Evolutionary conservation across 2,888 invertebrate genomes (phyloP).

Genomic region (Scaptomyza reducta): DNA sequence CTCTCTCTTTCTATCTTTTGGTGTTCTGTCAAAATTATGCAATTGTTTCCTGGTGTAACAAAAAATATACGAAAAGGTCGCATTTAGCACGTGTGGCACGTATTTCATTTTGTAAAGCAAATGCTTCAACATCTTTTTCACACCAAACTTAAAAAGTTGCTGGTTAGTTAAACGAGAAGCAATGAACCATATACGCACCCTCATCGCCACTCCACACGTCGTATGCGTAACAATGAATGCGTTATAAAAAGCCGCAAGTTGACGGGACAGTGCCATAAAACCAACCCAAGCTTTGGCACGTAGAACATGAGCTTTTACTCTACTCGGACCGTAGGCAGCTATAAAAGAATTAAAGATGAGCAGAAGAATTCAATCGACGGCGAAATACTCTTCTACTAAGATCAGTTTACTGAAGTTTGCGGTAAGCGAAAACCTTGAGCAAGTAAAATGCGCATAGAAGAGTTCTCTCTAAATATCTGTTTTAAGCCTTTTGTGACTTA

Average conservation of each 20-base stretch:
- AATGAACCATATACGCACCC: conserved; percentile 53
- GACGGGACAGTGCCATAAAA: conserved; percentile 11
- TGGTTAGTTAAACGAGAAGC: conserved; percentile 58
- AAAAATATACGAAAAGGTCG: no score
- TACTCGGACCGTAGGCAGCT: conserved; percentile 23
- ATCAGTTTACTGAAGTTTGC: no score
- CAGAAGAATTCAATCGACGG: background rate
- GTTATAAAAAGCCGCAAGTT: conserved; percentile 10
- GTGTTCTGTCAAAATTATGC: conserved; percentile 63
- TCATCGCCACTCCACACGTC: conserved; percentile 27
- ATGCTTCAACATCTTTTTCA: conserved; percentile 1
- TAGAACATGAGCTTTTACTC: conserved; percentile 36
- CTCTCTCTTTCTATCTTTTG: background rate
- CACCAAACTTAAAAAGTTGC: conserved; percentile 18
- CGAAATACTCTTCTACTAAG: background rate
- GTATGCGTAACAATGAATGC: conserved; percentile 61
- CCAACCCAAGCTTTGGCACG: conserved; percentile 31
- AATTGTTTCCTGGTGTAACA: conserved; percentile 61
- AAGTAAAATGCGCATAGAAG: no score
- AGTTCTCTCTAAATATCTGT: no score
- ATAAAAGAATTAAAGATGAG: background rate
- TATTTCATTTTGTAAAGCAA: conserved; percentile 68
- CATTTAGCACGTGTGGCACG: conserved; percentile 76
- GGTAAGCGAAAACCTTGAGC: no score
- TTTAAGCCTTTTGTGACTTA: no score